These are phyloP conservation scores for Acanthochromis polyacanthus DNA, from an alignment of 2,113 vertebrate genomes.

Conservation along the genomic window DNA sequence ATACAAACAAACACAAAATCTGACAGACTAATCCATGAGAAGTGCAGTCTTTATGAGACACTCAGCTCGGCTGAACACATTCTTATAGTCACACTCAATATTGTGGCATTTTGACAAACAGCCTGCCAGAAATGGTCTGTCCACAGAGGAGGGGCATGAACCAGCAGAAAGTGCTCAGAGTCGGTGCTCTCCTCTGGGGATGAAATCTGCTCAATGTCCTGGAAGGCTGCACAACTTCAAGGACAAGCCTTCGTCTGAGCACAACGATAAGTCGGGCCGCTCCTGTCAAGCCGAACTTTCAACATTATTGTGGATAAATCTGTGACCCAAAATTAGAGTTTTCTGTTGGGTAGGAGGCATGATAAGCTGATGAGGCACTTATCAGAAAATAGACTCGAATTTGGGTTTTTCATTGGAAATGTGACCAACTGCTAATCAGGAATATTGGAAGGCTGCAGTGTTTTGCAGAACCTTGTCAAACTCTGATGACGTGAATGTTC, in stretches of 20 bases:
- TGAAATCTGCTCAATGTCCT: conserved; percentile 66
- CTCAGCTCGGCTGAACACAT: conserved; percentile 58
- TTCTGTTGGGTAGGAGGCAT: conserved; percentile 6
- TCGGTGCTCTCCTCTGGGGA: conserved; percentile 53
- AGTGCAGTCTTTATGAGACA: conserved; percentile 24
- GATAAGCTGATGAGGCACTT: conserved; percentile 70
- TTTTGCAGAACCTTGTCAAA: conserved; percentile 18
- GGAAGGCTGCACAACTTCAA: conserved; percentile 74
- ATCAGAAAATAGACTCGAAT: conserved; percentile 67
- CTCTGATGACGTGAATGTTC: conserved; percentile 9
- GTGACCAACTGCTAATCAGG: conserved; percentile 52
- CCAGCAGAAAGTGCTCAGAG: conserved; percentile 58
- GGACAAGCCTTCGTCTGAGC: conserved; percentile 53
- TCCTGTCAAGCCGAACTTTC: conserved; percentile 45
- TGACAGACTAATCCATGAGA: conserved; percentile 52
- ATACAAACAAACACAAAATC: conserved; percentile 12
- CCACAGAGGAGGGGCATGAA: conserved; percentile 56
- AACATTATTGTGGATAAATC: conserved; percentile 42
- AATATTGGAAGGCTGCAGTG: conserved; percentile 22
- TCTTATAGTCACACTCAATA: conserved; percentile 66
- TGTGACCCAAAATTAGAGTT: conserved; percentile 48
- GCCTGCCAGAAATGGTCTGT: conserved; percentile 70
- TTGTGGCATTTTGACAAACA: conserved; percentile 81
- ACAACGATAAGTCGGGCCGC: conserved; percentile 33
- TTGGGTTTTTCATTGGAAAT: conserved; percentile 48